Evolutionary conservation across 2,113 vertebrate genomes (phyloP).

Genomic region (Triplophysa tibetana): DNA sequence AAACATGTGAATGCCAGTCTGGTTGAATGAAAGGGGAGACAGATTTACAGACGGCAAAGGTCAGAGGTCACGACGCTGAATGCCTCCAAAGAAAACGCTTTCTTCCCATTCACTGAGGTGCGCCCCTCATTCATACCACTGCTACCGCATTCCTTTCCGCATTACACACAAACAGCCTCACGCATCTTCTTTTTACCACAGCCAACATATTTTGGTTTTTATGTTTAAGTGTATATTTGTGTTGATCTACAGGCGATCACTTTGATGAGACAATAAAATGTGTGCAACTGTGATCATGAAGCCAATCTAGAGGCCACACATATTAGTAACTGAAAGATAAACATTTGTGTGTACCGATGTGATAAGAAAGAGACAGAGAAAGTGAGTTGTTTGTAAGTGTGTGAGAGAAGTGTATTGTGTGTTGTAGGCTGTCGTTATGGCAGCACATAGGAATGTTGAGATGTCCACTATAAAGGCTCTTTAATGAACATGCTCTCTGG

Average conservation of each 20-base stretch:
- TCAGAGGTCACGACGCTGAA: slow-evolving; percentile 69
- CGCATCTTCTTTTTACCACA: slow-evolving; percentile 45
- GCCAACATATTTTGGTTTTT: slow-evolving; percentile 2
- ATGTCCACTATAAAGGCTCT: too few relatives aligned
- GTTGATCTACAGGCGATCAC: too few relatives aligned
- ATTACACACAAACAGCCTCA: neutral
- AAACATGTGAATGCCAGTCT: slow-evolving; percentile 43
- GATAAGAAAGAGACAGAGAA: too few relatives aligned
- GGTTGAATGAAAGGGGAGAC: slow-evolving; percentile 62
- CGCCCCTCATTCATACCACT: slow-evolving; percentile 56
- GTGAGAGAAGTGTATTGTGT: slow-evolving; percentile 19
- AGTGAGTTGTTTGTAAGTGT: too few relatives aligned
- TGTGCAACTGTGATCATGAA: neutral
- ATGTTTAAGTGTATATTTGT: neutral
- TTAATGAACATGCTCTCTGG: too few relatives aligned
- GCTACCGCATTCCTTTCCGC: slow-evolving; percentile 28
- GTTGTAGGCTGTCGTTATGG: slow-evolving; percentile 73
- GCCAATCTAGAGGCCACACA: too few relatives aligned
- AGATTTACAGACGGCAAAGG: slow-evolving; percentile 76
- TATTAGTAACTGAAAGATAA: too few relatives aligned
- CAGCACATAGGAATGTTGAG: slow-evolving; percentile 15
- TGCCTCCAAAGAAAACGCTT: slow-evolving; percentile 73
- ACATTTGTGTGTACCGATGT: too few relatives aligned
- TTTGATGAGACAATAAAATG: too few relatives aligned
- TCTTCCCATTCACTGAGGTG: slow-evolving; percentile 66